Percentiles rank a stretch among this genome's conserved stretches.
These are phyloP conservation scores for Apus apus DNA, from an alignment of 2,113 vertebrate species.

Conservation along the genomic window DNA sequence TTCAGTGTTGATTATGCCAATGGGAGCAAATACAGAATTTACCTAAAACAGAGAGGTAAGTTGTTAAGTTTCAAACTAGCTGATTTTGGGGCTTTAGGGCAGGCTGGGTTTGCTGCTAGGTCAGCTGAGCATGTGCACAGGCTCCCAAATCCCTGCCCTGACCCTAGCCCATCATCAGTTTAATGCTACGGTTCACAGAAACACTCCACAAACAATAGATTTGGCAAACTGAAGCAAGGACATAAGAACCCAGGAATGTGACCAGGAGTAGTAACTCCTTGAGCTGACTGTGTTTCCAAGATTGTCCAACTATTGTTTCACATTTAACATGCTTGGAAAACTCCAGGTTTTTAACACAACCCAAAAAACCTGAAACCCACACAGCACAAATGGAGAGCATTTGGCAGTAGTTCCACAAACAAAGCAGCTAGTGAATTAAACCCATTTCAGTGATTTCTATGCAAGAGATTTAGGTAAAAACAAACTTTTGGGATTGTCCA, in stretches of 20 bases:
- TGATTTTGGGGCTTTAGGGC: neutral
- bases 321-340: neutral
- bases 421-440: neutral
- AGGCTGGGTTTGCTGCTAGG: neutral
- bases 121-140: neutral
- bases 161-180: accelerated
- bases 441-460: neutral
- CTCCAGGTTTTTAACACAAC: neutral
- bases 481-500: neutral
- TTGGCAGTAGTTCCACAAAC: neutral
- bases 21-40: neutral
- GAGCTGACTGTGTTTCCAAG: neutral
- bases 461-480: neutral
- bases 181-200: neutral
- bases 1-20: neutral
- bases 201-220: neutral
- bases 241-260: neutral
- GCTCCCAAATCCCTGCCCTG: neutral
- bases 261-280: neutral
- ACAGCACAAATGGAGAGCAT: neutral
- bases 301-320: neutral
- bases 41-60: neutral
- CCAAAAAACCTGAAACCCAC: neutral
- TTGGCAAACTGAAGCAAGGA: neutral
- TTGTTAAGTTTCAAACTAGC: neutral